Base-by-base conservation (phyloP, 2,797 vertebrate genomes). In the Sebastes matsubarae region DNA sequence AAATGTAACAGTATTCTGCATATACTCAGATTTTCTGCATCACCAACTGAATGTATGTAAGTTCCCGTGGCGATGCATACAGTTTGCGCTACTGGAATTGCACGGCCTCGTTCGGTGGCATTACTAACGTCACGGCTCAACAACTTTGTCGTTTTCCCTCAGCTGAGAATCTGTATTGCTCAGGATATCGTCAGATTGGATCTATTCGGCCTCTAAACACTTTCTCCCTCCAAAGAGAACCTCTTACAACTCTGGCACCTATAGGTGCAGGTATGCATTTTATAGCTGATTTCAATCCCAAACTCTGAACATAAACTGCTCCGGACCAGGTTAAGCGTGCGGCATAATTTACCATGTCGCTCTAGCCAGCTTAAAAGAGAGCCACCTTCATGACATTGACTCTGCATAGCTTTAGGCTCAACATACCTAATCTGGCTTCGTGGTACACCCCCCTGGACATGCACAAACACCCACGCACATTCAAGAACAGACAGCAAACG, bases 401-500 rank as follows among this genome's bases (percentile, higher is more conserved):
- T 29, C 57, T 59, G 57, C 25, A 27, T 58, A 13, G 55, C 0
- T 7, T 58, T 27, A 25, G 55, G 24, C 6, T 25, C 55, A 27
- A 25, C 55, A 25, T 14, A 27, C 24, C 55, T 27, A 25, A 58
- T 58, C 24, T 27, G 24, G 24, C 55, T 16, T 59, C 8, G 14
- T 29, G 57, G 25, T 29, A 7, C 25, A 18, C 4, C 16, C 57
- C 27, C 29, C 42, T 79, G 77, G 72, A 71, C 61, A 27, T 22
- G 20, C 57, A 83, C 70, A 73, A 4, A 61, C 4, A 81, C 52
- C 68, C 72, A 79, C 25, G 20, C 67, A n/a, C 78, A 61, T 57
- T 25, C n/a, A 59, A 68, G 63, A 58, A 63, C 72, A 77, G 69
- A 79, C 36, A 34, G 29, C 34, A 72, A 87, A 70, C 29, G 46